Base-by-base conservation (phyloP, 2,888 invertebrate genomes). In the Megastigmus dorsalis region DNA sequence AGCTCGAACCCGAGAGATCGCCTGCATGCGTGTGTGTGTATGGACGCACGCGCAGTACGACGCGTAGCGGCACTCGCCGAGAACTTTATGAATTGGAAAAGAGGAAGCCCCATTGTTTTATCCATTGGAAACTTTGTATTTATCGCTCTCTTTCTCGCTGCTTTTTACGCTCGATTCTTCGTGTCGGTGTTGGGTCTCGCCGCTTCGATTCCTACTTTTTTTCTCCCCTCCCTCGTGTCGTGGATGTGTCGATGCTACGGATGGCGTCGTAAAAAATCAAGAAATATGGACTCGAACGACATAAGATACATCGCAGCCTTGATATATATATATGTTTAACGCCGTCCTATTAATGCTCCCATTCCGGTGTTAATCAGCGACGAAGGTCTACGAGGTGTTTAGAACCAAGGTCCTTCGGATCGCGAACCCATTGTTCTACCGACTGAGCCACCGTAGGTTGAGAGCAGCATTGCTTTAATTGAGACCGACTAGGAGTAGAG, bases 11-110 rank as follows among this genome's bases (percentile, higher is more conserved):
- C n/a, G n/a, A 18, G 48, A 20, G 2, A 15, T 43, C 60, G 26
- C 38, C 6, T 15, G 13, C 54, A 33, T 2, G 38, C 50, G 59
- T 28, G 26, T 66, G 54, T 43, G 59, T 28, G 26, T 66, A 43
- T 43, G 20, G 55, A 66, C 28, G 26, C 4, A n/a, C 43, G 45
- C 60, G 45, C 55, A 20, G n/a, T n/a, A n/a, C n/a, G n/a, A n/a
- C 2, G 57, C 38, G 36, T 9, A 38, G 7, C 20, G 48, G 20
- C n/a, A n/a, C 6, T 26, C 66, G n/a, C 36, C 43, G 36, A 30
- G 15, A 72, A 69, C 50, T 74, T 74, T 74, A 74, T 74, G 74
- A 74, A 74, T 74, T 41, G 74, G 73, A 74, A 74, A 68, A 23
- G 68, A 74, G 68, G 74, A 68, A 74, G 74, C 30, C 57, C 62